Evolutionary conservation across 2,888 invertebrate genomes (phyloP).

Genomic region (Automeris io): DNA sequence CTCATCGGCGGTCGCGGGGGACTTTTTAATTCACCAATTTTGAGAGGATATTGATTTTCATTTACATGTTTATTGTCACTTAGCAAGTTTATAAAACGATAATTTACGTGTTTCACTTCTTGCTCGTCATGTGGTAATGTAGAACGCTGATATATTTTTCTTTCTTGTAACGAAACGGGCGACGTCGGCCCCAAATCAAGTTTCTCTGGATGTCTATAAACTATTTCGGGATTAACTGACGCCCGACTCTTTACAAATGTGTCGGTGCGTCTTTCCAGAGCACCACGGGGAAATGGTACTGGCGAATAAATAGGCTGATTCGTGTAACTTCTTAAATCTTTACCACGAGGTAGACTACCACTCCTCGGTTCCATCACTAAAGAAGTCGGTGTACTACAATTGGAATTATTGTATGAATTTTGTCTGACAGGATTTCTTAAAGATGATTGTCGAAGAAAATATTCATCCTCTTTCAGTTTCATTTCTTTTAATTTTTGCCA

Average conservation of each 20-base stretch:
- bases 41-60: constrained; percentile 16
- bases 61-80: constrained; percentile 20
- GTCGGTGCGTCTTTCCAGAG: constrained; percentile 56
- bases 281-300: constrained; percentile 44
- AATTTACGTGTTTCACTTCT: constrained; percentile 15
- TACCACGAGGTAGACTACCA: constrained; percentile 48
- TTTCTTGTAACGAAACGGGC: constrained; percentile 20
- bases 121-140: constrained; percentile 26
- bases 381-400: constrained; percentile 40
- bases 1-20: constrained; percentile 56
- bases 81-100: constrained; percentile 4
- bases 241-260: constrained; percentile 38
- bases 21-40: constrained; percentile 20
- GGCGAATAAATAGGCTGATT: constrained; percentile 35
- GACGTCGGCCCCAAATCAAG: constrained; percentile 22
- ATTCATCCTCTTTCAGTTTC: constrained; percentile 79
- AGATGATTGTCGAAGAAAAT: constrained; percentile 49
- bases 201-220: constrained; percentile 51
- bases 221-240: constrained; percentile 34
- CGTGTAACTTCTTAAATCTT: constrained; percentile 31
- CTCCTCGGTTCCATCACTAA: constrained; percentile 37
- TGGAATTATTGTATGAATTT: constrained; percentile 20
- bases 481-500: constrained; percentile 82
- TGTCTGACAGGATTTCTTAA: constrained; percentile 23
- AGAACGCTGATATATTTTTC: constrained; percentile 34